Evolutionary conservation across 2,888 invertebrate genomes (phyloP).

Genomic region (Dendrolimus houi): DNA sequence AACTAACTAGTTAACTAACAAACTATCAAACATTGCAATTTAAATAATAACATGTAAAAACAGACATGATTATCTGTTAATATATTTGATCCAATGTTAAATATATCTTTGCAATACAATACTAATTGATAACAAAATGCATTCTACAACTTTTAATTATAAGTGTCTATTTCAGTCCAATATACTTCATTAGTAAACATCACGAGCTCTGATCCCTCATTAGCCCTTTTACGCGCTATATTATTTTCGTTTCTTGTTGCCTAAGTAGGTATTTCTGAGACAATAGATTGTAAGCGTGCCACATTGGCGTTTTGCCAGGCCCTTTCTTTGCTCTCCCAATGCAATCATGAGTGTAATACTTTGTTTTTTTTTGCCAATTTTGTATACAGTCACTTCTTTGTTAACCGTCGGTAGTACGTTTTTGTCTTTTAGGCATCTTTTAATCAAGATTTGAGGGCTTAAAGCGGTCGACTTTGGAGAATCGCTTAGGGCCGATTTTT

Average conservation of each 20-base stretch:
- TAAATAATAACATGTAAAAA: too few species aligned
- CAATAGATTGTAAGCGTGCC: neutral
- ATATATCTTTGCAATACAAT: too few species aligned
- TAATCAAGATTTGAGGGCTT: too few species aligned
- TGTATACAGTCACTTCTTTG: neutral
- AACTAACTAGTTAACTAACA: too few species aligned
- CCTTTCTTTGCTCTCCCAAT: neutral
- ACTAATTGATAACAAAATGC: neutral
- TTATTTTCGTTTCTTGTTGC: neutral
- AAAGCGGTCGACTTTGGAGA: too few species aligned
- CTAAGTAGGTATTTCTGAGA: neutral
- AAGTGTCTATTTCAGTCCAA: neutral
- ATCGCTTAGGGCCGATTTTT: too few species aligned
- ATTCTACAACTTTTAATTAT: neutral
- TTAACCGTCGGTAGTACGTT: neutral
- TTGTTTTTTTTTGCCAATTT: too few species aligned
- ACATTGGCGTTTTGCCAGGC: neutral
- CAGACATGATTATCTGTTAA: too few species aligned
- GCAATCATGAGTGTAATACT: neutral
- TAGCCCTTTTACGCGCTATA: neutral
- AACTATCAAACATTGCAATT: too few species aligned
- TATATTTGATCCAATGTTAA: too few species aligned
- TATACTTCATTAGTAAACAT: neutral
- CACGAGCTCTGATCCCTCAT: neutral
- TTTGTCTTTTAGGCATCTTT: too few species aligned